These are phyloP conservation scores for Paralichthys olivaceus DNA, from an alignment of 2,113 vertebrate species.

Conservation along the genomic window DNA sequence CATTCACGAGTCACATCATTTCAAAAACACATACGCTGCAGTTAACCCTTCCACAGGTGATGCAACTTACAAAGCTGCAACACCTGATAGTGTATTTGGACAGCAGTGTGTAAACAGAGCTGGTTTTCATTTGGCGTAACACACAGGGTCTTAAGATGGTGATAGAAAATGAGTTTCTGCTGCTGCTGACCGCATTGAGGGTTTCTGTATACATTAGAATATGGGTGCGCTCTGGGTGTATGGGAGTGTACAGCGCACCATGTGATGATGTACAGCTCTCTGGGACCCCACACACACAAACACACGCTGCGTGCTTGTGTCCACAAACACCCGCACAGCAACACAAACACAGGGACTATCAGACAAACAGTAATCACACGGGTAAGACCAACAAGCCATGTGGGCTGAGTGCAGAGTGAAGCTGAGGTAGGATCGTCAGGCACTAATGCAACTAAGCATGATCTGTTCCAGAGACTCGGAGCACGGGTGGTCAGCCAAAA, in stretches of 20 bases:
- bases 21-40: conserved; percentile 3
- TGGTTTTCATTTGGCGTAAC: conserved; percentile 48
- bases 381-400: conserved; percentile 46
- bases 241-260: conserved; percentile 7
- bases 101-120: conserved; percentile 46
- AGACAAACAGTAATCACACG: conserved; percentile 66
- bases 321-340: conserved; percentile 59
- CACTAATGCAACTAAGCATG: conserved; percentile 62
- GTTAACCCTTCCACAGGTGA: not conserved
- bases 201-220: conserved; percentile 50
- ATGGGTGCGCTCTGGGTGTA: conserved; percentile 19
- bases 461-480: conserved; percentile 66
- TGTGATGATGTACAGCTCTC: conserved; percentile 62
- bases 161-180: conserved; percentile 36
- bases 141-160: conserved; percentile 42
- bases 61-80: conserved; percentile 11
- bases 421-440: conserved; percentile 33
- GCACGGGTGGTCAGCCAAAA: conserved; percentile 55
- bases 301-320: conserved; percentile 41
- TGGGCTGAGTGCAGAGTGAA: conserved; percentile 43
- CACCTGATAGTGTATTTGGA: conserved; percentile 47
- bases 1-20: not conserved
- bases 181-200: conserved; percentile 11
- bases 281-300: conserved; percentile 63
- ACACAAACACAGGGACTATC: conserved; percentile 70